A percentile compares a stretch with the other conserved stretches of the same genome.
These are phyloP conservation scores for Coracopsis vasa DNA, from an alignment of 2,113 vertebrate genomes.

Conservation along the genomic window DNA sequence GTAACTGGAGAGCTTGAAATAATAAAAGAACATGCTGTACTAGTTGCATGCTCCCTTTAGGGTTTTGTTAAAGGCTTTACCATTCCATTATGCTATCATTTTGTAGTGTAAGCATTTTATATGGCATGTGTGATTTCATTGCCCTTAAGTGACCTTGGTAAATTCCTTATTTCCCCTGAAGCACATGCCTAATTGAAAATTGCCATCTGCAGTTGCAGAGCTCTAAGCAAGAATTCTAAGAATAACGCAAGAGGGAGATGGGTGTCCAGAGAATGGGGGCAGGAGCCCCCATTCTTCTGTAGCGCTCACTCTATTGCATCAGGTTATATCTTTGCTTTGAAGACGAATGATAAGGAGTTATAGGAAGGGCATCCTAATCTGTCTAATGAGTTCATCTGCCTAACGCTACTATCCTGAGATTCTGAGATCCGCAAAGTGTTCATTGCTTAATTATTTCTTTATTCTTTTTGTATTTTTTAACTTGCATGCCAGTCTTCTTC, in stretches of 20 bases:
- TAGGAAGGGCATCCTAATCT: neutral
- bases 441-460: neutral
- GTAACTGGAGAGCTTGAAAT: slow-evolving; percentile 63
- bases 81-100: slow-evolving; percentile 62
- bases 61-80: slow-evolving; percentile 57
- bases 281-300: neutral
- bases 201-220: slow-evolving; percentile 41
- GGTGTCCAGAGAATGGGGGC: neutral
- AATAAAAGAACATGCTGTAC: slow-evolving; percentile 61
- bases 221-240: neutral
- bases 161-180: slow-evolving; percentile 70
- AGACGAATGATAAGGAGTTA: neutral
- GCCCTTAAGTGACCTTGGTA: slow-evolving; percentile 67
- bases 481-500: neutral
- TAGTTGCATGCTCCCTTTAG: slow-evolving; percentile 43
- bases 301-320: neutral
- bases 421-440: neutral
- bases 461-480: neutral
- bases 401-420: neutral
- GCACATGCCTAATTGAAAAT: slow-evolving; percentile 64
- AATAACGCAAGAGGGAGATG: neutral
- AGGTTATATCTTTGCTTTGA: neutral
- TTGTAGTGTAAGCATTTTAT: slow-evolving; percentile 60
- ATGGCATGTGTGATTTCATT: slow-evolving; percentile 60
- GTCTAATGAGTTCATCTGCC: neutral